Evolutionary conservation across 2,888 invertebrate genomes (phyloP), one percentile per base, ranked within the genome.

Genomic region (Empis stercorea): DNA sequence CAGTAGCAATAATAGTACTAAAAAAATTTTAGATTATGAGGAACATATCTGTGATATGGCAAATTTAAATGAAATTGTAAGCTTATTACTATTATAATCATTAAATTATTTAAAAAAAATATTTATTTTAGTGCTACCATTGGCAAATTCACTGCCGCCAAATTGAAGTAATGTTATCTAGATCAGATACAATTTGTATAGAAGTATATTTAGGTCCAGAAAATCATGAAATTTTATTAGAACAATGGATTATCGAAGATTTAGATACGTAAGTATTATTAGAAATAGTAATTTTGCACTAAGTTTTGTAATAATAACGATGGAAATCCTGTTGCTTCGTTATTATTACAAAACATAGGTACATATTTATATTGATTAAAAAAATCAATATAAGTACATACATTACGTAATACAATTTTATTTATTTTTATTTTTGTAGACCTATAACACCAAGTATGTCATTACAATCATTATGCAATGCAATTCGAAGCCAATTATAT

Each of bases 401-500:
- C 5, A 20, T 20, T 4, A 5, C 4, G 5, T 20, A 20, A 20
- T 20, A 20, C 20, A 20, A 20, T 20, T 20, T 41, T 10, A 14
- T 42, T 40, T 16, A 2, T 46, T 7, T 27, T 4, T 27, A 20
- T 20, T 16, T 13, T 49, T 44, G 2, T 46, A 68, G 68, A 55
- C 59, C 62, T 48, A 59, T 86, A 45, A 84, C 86, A 10, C 86
- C 85, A 27, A 80, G 81, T 42, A 69, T 69, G 68, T 68, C 68
- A 46, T 54, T 70, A 52, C 80, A 84, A 59, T 87, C 88, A 68
- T 73, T 96, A 56, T 78, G 93, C 62, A 91, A 89, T 71, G 95
- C 95, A 44, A 84, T 96, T 43, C 80, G 93, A 52, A 95, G 95
- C 7, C 92, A 93, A 69, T 77, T 96, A 50, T 92, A 94, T 73